Conservation (phyloP, 2,113 vertebrate species). For the Tragelaphus scriptus region DNA sequence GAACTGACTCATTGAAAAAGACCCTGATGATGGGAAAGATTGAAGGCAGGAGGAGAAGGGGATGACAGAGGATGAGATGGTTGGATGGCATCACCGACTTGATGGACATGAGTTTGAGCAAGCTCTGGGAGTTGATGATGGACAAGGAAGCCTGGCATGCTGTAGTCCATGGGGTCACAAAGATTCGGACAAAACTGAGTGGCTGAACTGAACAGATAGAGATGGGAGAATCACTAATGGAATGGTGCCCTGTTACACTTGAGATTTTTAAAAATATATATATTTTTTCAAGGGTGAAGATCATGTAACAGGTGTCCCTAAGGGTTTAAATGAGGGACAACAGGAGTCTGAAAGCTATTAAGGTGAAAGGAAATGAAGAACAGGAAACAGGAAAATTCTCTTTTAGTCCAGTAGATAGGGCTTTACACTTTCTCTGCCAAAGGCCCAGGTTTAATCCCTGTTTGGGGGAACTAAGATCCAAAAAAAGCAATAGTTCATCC, state of each 20-base stretch:
- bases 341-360: neutral
- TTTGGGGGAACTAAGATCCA: neutral
- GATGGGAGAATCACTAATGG: neutral
- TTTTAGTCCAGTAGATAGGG: neutral
- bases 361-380: neutral
- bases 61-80: neutral
- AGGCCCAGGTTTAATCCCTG: neutral
- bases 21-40: neutral
- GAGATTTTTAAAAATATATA: neutral
- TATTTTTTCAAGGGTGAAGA: neutral
- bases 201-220: neutral
- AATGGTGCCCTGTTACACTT: neutral
- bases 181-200: neutral
- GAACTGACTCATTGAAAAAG: neutral
- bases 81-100: neutral
- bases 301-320: neutral
- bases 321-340: neutral
- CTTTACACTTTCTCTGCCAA: neutral
- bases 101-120: neutral
- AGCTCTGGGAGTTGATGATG: neutral
- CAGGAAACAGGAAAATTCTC: neutral
- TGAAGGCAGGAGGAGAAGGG: neutral
- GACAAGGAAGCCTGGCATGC: neutral
- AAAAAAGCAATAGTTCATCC: neutral
- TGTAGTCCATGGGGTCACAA: neutral